Conservation (phyloP, 1,140 invertebrate genomes). For the Phymastichus coffea region DNA sequence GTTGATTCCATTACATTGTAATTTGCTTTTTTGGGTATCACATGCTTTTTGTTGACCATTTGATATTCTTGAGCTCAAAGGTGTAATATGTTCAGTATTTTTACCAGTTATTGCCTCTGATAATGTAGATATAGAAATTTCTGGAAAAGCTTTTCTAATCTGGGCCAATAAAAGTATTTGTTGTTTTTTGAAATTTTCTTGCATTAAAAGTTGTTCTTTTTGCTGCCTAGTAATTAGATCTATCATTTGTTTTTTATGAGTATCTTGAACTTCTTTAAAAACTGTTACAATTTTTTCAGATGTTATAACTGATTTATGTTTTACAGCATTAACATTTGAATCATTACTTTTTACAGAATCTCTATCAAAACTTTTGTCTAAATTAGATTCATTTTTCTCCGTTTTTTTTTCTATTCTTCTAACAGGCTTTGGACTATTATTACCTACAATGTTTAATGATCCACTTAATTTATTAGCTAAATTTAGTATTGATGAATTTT, state of each 20-base stretch:
- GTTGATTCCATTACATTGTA: constrained; percentile 12
- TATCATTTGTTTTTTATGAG: constrained; percentile 62
- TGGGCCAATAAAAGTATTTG: constrained; percentile 60
- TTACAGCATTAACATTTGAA: constrained; percentile 1
- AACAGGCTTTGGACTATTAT: constrained; percentile 7
- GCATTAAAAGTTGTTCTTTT: constrained; percentile 59
- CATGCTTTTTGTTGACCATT: not conserved
- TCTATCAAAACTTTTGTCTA: constrained; percentile 29
- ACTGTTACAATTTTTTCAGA: constrained; percentile 50
- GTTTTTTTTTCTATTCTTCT: constrained; percentile 10
- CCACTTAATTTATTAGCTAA: constrained; percentile 35
- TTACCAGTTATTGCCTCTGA: constrained; percentile 30
- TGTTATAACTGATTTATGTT: constrained; percentile 35
- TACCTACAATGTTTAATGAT: constrained; percentile 32
- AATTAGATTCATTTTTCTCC: constrained; percentile 49
- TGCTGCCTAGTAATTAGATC: constrained; percentile 61
- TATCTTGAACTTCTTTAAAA: constrained; percentile 60
- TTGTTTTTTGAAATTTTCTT: constrained; percentile 63
- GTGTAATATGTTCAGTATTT: constrained; percentile 1
- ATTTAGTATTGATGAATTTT: constrained; percentile 31
- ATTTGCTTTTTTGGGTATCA: not conserved
- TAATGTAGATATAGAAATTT: constrained; percentile 32
- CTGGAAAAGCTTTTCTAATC: constrained; percentile 55
- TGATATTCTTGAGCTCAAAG: not conserved
- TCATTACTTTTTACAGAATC: constrained; percentile 15